A percentile compares a stretch with the other conserved stretches of the same genome.
phyloP scores from a whole-genome alignment of 2,797 vertebrate species.

The Mormyrops attenuatus region DNA sequence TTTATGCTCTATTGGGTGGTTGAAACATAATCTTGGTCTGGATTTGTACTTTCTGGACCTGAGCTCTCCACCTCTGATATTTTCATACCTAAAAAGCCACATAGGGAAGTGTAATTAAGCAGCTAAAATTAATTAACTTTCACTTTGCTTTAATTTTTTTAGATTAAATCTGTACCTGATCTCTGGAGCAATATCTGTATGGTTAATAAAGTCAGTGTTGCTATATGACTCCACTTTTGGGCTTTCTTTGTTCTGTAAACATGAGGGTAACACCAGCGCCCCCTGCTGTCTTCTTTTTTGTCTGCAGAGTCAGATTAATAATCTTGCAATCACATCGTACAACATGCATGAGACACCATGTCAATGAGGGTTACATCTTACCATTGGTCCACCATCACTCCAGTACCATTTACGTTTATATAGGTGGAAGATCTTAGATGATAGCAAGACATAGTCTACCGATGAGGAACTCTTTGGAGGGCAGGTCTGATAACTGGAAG shows the following conservation, averaged over 20 bases:
- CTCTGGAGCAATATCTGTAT: conserved; percentile 99
- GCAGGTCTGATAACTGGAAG: background rate
- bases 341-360: background rate
- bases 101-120: conserved; percentile 61
- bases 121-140: conserved; percentile 95
- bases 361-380: background rate
- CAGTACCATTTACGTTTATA: background rate
- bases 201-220: conserved; percentile 99
- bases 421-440: background rate
- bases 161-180: conserved; percentile 88
- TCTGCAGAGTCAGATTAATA: background rate
- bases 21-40: background rate
- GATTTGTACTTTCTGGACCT: background rate
- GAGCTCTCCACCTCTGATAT: background rate
- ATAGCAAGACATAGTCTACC: background rate
- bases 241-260: conserved; percentile 98
- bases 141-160: conserved; percentile 83
- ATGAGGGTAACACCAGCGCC: conserved; percentile 99
- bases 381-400: background rate
- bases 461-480: background rate
- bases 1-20: background rate
- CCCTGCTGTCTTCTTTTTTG: conserved; percentile 59
- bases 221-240: conserved; percentile 95
- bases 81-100: conserved; percentile 36
- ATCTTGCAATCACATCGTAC: background rate